Evolutionary conservation across 2,797 vertebrate genomes (phyloP), one percentile per base, ranked within the genome.

Genomic region (Taeniopygia guttata): DNA sequence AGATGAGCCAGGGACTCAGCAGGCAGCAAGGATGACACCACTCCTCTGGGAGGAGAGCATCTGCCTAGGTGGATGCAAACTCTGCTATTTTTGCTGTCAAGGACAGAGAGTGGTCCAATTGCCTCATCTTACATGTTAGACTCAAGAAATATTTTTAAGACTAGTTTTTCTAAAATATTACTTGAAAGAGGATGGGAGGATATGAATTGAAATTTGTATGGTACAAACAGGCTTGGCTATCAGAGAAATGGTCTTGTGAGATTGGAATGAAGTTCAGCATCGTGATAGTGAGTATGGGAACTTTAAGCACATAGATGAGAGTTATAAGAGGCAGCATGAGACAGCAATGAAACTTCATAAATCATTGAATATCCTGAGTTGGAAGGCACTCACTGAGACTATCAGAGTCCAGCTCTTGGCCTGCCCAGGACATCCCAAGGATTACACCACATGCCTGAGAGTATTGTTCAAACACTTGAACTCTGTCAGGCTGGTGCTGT

Each of bases 231-330:
- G 13, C 30, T 45, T 40, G 20, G 10, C 7, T 30, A 27, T 30
- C 34, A 60, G 29, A 42, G 25, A 54, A 54, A 34, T 54, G 48
- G 42, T 55, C 29, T 55, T 25, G 29, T 25, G 68, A 55, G 34
- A 9, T 7, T 34, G 84, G 27, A 77, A 55, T 42, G 34, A 62
- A 17, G 20, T 32, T 48, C 0, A 1, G 30, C 30, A 62, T 34
- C 0, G 0, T 11, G 21, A 34, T 4, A 21, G 13, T 17, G n/a
- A 40, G 5, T 6, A 18, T 10, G 17, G 40, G 64, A 22, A 55
- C 34, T 55, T 69, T 2, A 40, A 11, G 21, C 42, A 46, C 34
- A 48, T 4, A 18, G 30, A 8, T 62, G 21, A 55, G 64, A 54
- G 30, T 55, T 77, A 55, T 11, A 55, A 62, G 48, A 62, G 19